Evolutionary conservation across 2,797 vertebrate genomes (phyloP).

Genomic region (Oryzias sinensis): DNA sequence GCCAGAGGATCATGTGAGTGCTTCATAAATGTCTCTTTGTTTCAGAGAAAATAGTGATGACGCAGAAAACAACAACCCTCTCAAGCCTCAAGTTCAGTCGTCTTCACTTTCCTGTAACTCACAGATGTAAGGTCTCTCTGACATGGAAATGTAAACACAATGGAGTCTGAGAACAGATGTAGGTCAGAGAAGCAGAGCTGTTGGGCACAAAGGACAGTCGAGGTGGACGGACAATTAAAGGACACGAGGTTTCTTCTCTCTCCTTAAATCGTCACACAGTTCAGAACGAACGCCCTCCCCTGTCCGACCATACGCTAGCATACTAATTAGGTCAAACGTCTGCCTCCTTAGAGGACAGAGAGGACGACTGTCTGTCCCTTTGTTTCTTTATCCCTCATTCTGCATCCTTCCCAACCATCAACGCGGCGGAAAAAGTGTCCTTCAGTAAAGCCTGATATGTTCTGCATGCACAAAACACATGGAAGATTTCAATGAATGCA

Average conservation of each 20-base stretch:
- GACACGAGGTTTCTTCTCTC: slow-evolving; percentile 24
- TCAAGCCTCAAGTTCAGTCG: slow-evolving; percentile 36
- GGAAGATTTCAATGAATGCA: background rate
- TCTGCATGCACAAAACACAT: slow-evolving; percentile 29
- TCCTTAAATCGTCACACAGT: slow-evolving; percentile 45
- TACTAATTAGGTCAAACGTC: slow-evolving; percentile 74
- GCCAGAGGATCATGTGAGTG: slow-evolving; percentile 43
- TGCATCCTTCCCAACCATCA: slow-evolving; percentile 55
- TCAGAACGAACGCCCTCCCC: slow-evolving; percentile 25
- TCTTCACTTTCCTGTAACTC: slow-evolving; percentile 44
- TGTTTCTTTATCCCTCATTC: slow-evolving; percentile 53
- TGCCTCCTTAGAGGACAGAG: slow-evolving; percentile 65
- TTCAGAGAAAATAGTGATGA: slow-evolving; percentile 32
- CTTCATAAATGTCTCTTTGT: slow-evolving; percentile 52
- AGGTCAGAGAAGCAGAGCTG: slow-evolving; percentile 45
- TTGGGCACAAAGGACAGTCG: slow-evolving; percentile 32
- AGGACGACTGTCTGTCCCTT: slow-evolving; percentile 62
- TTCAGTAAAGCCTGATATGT: slow-evolving; percentile 25
- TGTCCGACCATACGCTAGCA: slow-evolving; percentile 55
- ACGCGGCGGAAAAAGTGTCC: slow-evolving; percentile 42
- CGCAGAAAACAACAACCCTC: slow-evolving; percentile 36
- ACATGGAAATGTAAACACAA: slow-evolving; percentile 41
- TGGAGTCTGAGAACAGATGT: slow-evolving; percentile 57
- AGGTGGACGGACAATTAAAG: slow-evolving; percentile 36
- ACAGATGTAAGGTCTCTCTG: slow-evolving; percentile 32